Evolutionary conservation across 2,113 vertebrate species (phyloP), one percentile per base, ranked within the genome.

Genomic region (Otis tarda): DNA sequence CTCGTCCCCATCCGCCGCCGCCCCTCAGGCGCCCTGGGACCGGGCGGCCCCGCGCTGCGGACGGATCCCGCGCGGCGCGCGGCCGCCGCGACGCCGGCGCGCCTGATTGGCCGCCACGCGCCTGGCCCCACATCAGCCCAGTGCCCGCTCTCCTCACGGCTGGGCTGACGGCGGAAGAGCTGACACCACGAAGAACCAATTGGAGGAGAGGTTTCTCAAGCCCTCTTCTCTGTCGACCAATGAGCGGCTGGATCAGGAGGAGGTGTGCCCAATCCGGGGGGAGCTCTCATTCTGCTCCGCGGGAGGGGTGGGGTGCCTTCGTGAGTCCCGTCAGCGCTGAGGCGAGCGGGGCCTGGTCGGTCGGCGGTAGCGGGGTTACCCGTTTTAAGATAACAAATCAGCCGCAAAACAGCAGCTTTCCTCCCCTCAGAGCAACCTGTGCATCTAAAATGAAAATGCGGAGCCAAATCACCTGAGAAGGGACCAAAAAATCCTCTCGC

Each of bases 61-160:
- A 98, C 61, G 95, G 95, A 98, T 97, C 87, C 87, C 89, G 67
- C 76, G 68, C 80, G n/a, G 53, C 9, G 83, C 83, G 35, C 75
- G 23, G 57, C 31, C 67, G 3, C 1, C 6, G 1, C 18, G 4
- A n/a, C 39, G 37, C 8, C 35, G 18, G 7, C 45, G 57, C 57
- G 0, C 1, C 22, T 95, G 97, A 99, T 99, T 99, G 99, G 99
- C 97, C 96, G 90, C 25, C 6, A 2, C 14, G 4, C 16, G 25
- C 11, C 98, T 99, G 98, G 98, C 83, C 93, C 96, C 98, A 99
- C 98, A 99, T 99, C 99, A 98, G 98, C 98, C 97, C 98, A 99
- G 98, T 14, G 52, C 95, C 94, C 87, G 37, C 85, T 90, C 93
- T 73, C 75, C 96, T 43, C 7, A 3, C 31, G 76, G 70, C 70